Conservation (phyloP, 2,888 invertebrate species). For the Lypha dubia region DNA sequence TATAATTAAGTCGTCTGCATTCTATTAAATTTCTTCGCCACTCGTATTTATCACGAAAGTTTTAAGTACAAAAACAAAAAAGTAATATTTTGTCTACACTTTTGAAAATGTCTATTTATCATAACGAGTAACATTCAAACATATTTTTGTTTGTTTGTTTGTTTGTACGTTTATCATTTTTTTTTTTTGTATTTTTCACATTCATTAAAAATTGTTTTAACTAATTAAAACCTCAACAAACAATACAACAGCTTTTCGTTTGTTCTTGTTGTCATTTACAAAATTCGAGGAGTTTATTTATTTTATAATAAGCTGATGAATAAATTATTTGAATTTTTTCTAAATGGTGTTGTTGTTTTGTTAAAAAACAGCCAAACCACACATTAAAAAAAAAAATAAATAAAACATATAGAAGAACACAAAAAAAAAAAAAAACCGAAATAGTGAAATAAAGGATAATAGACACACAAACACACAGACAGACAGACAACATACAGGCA, state of each 20-base stretch:
- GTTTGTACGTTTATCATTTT: slow-evolving; percentile 22
- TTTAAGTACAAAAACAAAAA: slow-evolving; percentile 30
- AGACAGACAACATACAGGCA: slow-evolving; percentile 7
- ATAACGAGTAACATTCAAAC: slow-evolving; percentile 28
- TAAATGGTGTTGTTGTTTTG: slow-evolving; percentile 51
- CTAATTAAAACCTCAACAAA: slow-evolving; percentile 71
- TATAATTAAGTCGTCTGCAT: slow-evolving; percentile 2
- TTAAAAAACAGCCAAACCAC: slow-evolving; percentile 49
- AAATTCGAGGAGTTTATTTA: slow-evolving; percentile 69
- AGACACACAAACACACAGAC: slow-evolving; percentile 30
- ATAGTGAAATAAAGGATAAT: slow-evolving; percentile 50
- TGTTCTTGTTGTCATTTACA: slow-evolving; percentile 69
- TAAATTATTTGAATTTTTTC: slow-evolving; percentile 55
- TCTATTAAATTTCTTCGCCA: neutral
- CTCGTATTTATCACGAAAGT: neutral
- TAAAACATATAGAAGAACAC: no score
- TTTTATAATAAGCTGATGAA: slow-evolving; percentile 69
- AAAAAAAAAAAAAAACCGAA: slow-evolving; percentile 37
- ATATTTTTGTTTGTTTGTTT: slow-evolving; percentile 2
- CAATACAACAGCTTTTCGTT: slow-evolving; percentile 70
- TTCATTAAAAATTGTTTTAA: slow-evolving; percentile 62
- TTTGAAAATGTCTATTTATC: slow-evolving; percentile 29
- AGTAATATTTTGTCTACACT: slow-evolving; percentile 42
- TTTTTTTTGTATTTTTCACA: slow-evolving; percentile 22
- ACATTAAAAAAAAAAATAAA: slow-evolving; percentile 8